Evolutionary conservation across 2,888 invertebrate species (phyloP), one percentile per base, ranked within the genome.

Genomic region (Flexamia atlantica): DNA sequence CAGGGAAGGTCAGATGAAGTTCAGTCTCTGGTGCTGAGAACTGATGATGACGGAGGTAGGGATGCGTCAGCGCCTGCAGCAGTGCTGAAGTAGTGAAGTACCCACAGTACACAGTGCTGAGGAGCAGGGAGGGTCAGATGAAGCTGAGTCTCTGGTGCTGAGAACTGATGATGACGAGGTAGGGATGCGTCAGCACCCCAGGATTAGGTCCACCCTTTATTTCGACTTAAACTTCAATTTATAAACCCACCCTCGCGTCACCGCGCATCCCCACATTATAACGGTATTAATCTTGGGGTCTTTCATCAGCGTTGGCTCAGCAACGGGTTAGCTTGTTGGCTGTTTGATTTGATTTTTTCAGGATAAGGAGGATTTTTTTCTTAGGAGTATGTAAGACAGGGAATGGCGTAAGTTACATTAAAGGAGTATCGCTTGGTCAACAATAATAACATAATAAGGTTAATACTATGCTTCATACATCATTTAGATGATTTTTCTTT

Each of bases 181-280:
- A 25, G 32, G n/a, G 40, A 42, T 79, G 79, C 79, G 79, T 53
- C 79, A 79, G 79, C 57, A 10, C 57, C 79, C 57, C 28, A 20
- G 79, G 79, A 79, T 79, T 79, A 79, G 79, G 79, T 79, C 79
- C 79, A 79, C 79, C 79, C 79, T 79, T 79, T 79, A 79, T 79
- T 79, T 79, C 79, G 57, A 79, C 79, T 79, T 79, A 79, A 79
- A 79, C 79, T 79, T 79, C 79, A 79, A 79, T 79, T 79, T 79
- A 79, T 79, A 79, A 79, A 79, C 79, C 32, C 79, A 50, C 79
- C 79, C 50, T 23, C 79, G 79, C 57, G 57, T 57, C 46, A 53
- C 53, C 79, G 53, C 28, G 57, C 50, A 76, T 25, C 79, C 79
- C 79, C 79, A 79, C 50, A 79, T 79, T 57, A 79, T 79, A 53